Base-by-base conservation (phyloP, 2,797 vertebrate species). In the Siniperca undulata region DNA sequence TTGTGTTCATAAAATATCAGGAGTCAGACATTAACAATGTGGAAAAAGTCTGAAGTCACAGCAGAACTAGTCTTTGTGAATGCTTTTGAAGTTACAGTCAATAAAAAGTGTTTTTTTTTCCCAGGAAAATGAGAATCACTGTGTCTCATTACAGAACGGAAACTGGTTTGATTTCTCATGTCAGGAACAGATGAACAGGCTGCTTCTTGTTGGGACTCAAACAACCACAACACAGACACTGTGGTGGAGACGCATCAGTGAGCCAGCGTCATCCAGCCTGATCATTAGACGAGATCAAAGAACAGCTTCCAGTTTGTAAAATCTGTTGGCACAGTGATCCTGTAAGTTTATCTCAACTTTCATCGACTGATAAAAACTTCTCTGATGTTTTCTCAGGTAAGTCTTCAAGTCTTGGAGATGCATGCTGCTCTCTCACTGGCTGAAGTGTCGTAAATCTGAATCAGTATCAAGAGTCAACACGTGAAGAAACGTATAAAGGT, bases 51-150 rank as follows among this genome's bases (percentile, higher is more conserved):
- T 70, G 38, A 65, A 4, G 52, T 56, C 36, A 42, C 20, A 1
- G 8, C 36, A 55, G 50, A 24, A 52, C 17, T n/a, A 8, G 46
- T 44, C 19, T 38, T 40, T 14, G 27, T 7, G n/a, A 44, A 36
- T 11, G 8, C 5, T 5, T 72, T 22, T 60, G 1, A 34, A n/a
- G 42, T 30, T 22, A 22, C 10, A 46, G 53, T 20, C 27, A 20
- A 53, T 19, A 24, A 22, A 16, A 14, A 48, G 2, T 2, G 13
- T 13, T 24, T 27, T 65, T 44, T 2, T 2, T 3, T 12, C 40
- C 52, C 62, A 76, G 34, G 44, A 68, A 64, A n/a, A 14, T 58
- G 38, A 24, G 60, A 67, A 67, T 40, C 52, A 20, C 74, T 9
- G 61, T 14, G 44, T 14, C 44, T 61, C 30, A 27, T 40, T 17